Base-by-base conservation (phyloP, 2,888 invertebrate species). In the Euproctis similis region DNA sequence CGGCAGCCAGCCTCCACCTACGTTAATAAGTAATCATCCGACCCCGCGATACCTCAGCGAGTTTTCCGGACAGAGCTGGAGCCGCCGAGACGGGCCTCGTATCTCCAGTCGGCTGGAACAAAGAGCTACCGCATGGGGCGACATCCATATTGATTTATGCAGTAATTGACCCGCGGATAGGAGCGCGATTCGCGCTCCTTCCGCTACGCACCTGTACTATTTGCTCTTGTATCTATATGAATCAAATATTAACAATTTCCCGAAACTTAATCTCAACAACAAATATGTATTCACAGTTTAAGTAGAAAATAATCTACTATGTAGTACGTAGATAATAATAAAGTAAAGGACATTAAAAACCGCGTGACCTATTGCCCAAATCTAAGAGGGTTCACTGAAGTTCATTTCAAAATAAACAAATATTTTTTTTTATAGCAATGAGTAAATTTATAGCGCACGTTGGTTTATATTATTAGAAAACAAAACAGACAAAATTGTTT, bases 21-120 rank as follows among this genome's bases (percentile, higher is more conserved):
- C 81, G 82, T 82, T 84, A 84, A 84, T 84, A 84, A 84, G 84
- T 82, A 84, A 82, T 84, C 81, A 80, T 80, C 72, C 80, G 76
- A 78, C 75, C 78, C 78, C 70, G 77, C 70, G 71, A 73, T 78
- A 76, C 80, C 81, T 81, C 74, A 70, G 69, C 72, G 70, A 81
- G 74, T 75, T 75, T 80, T 77, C 81, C 80, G 81, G 77, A 64
- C 72, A 61, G 68, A 71, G 66, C 76, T 70, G 74, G 68, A 73
- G 73, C 67, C 71, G 64, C 70, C 59, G 75, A 80, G 77, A 75
- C 70, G 71, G 71, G 66, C 68, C 72, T 72, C 67, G 73, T 63
- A 68, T 73, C 76, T 76, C 67, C 69, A 73, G 68, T 74, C 67
- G 66, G 61, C 61, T 64, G 70, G 73, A 76, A 82, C 76, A 81